A percentile compares a stretch with the other conserved stretches of the same genome.
These are phyloP conservation scores for Meandrina meandrites DNA, from an alignment of 92 coral and sea anemone species.

Conservation along the genomic window DNA sequence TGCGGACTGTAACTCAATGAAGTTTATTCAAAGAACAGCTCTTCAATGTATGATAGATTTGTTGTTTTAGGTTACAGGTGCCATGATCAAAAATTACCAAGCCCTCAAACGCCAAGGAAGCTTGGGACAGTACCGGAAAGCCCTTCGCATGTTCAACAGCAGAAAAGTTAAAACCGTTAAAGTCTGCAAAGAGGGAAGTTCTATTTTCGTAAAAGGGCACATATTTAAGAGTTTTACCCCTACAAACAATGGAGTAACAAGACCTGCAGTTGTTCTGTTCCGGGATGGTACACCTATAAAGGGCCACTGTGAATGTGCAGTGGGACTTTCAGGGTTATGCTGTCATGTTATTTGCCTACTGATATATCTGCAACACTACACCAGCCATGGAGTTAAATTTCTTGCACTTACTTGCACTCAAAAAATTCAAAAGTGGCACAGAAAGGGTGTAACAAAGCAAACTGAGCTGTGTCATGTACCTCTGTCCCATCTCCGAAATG, in stretches of 20 bases:
- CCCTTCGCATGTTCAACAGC: constrained; percentile 60
- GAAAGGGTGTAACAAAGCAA: constrained; percentile 24
- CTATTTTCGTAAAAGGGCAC: constrained; percentile 44
- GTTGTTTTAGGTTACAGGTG: constrained; percentile 48
- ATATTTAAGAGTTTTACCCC: constrained; percentile 56
- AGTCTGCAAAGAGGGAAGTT: constrained; percentile 16
- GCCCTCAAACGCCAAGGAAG: constrained; percentile 56
- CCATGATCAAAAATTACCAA: constrained; percentile 46
- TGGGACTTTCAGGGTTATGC: constrained; percentile 56
- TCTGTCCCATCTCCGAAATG: constrained; percentile 2
- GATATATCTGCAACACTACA: constrained; percentile 50
- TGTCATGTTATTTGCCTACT: constrained; percentile 63
- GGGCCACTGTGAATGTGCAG: constrained; percentile 62
- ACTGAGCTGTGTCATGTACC: constrained; percentile 28
- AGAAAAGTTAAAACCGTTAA: constrained; percentile 53
- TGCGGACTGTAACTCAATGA: too few species aligned
- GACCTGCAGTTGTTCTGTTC: constrained; percentile 61
- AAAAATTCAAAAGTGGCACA: constrained; percentile 26
- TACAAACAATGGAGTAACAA: constrained; percentile 50
- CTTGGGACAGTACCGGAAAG: constrained; percentile 60
- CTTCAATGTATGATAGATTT: too few species aligned
- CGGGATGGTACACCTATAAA: constrained; percentile 48
- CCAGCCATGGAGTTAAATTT: constrained; percentile 42
- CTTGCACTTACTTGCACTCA: constrained; percentile 56
- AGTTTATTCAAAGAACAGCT: too few species aligned